Base-by-base conservation (phyloP, 2,888 invertebrate species). In the Drosophila formosana region DNA sequence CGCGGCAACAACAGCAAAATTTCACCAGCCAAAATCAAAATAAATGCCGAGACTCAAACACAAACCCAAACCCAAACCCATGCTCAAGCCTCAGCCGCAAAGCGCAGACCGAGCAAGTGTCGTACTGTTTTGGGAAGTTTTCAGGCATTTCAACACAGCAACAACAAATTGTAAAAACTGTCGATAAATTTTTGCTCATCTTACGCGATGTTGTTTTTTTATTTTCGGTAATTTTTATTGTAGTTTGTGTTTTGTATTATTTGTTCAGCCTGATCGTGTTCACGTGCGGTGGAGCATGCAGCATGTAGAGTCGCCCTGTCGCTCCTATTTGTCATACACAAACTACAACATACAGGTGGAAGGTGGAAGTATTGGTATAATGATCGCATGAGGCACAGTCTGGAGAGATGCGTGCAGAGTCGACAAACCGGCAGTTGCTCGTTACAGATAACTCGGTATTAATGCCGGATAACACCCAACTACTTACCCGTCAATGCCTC, bases 21-120 rank as follows among this genome's bases (percentile, higher is more conserved):
- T 82, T 82, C 86, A 80, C 83, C 82, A 82, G 81, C 37, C 70
- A 50, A 70, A 71, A 72, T 72, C 66, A 68, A 74, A 69, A 71
- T 56, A 56, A 61, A 69, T 62, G 41, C 65, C 49, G 49, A 63
- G 51, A 52, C 34, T n/a, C 45, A 71, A 65, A 39, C 57, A 26
- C 52, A 58, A n/a, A 4, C 43, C 30, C 52, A 58, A n/a, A 4
- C 43, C 53, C 61, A 47, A 50, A n/a, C 57, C 30, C 52, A 58
- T 9, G 8, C 43, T 50, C 61, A 47, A 55, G 37, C 43, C 53
- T 58, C 43, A 55, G 37, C 11, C 37, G 4, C 1, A n/a, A 37
- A 37, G n/a, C 4, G n/a, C n/a, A 11, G 37, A n/a, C n/a, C n/a
- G 8, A 9, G 18, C 55, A 52, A 65, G 43, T 46, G 49, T 46